phyloP scores from a whole-genome alignment of 1,140 invertebrate species.

The Drosophila lowei region DNA sequence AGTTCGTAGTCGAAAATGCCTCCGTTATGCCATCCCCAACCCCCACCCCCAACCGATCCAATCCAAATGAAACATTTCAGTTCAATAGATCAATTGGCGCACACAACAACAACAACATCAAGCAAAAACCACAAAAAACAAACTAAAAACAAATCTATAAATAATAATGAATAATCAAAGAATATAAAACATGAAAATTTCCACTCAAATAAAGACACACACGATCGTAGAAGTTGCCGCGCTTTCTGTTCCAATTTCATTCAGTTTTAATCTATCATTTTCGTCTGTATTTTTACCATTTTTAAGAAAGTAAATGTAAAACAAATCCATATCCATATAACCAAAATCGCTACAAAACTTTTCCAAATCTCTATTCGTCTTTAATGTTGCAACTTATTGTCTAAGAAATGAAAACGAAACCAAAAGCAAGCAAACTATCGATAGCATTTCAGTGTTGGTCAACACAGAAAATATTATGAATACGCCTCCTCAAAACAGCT shows the following conservation, averaged over 20 bases:
- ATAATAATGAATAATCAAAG: conserved; percentile 21
- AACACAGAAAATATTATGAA: conserved; percentile 26
- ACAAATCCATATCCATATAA: background rate
- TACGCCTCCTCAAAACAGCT: conserved; percentile 31
- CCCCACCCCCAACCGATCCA: background rate
- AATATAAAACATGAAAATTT: conserved; percentile 30
- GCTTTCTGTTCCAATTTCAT: conserved; percentile 16
- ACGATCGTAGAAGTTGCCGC: conserved; percentile 11
- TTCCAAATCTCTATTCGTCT: conserved; percentile 80
- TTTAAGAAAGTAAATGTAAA: background rate
- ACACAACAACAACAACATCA: conserved; percentile 21
- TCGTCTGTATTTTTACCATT: no score
- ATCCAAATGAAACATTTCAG: conserved; percentile 29
- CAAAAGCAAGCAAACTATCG: conserved; percentile 40
- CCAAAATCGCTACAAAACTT: conserved; percentile 56
- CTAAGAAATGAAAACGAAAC: conserved; percentile 67
- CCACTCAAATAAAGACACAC: conserved; percentile 1
- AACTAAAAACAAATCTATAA: conserved; percentile 1
- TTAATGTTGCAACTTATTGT: conserved; percentile 83
- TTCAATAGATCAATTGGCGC: conserved; percentile 54
- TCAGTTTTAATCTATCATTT: background rate
- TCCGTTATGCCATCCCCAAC: conserved; percentile 45
- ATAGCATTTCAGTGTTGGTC: conserved; percentile 51
- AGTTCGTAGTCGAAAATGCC: conserved; percentile 61
- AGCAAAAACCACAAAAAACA: background rate